Evolutionary conservation across 2,797 vertebrate species (phyloP), one percentile per base, ranked within the genome.

Genomic region (Sylvilagus floridanus): DNA sequence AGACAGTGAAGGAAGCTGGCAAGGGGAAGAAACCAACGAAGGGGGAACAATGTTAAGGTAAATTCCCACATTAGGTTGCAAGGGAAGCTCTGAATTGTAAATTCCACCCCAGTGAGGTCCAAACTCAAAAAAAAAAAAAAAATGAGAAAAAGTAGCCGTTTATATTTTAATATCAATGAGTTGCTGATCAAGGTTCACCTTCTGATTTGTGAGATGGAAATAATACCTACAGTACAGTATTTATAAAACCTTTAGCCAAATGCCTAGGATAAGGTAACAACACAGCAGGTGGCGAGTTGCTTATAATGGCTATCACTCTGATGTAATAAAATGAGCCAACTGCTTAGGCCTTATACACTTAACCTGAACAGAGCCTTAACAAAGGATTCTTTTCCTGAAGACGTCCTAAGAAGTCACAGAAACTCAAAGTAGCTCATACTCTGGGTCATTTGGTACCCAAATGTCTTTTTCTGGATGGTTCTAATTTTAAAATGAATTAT

Each of bases 401-500:
- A 62, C 7, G 71, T 12, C 75, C 54, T 7, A 7, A 94, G 19
- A 42, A 87, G 26, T 32, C 63, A 81, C 14, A 93, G 32, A 83
- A 84, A 71, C 35, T 77, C 21, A 32, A 28, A 73, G 30, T 2
- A 24, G 3, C 0, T 84, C 69, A 81, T 2, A 32, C 6, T 54
- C 42, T 47, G 57, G n/a, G 22, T 78, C 57, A 88, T 75, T 82
- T 82, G 37, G 12, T 78, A 66, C 21, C 24, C 14, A 81, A 52
- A 12, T 57, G 11, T 78, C 37, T 90, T 57, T 24, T 54, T 83
- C 86, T 83, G 60, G 8, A n/a, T 76, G 24, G 5, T 47, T 75
- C 60, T 66, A 94, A 77, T 84, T 84, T 42, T 89, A 83, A 95
- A 87, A 47, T 88, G 28, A 94, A 77, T 75, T 79, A 50, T 19